phyloP scores from a whole-genome alignment of 2,797 vertebrate genomes.

The Sarcophilus harrisii region DNA sequence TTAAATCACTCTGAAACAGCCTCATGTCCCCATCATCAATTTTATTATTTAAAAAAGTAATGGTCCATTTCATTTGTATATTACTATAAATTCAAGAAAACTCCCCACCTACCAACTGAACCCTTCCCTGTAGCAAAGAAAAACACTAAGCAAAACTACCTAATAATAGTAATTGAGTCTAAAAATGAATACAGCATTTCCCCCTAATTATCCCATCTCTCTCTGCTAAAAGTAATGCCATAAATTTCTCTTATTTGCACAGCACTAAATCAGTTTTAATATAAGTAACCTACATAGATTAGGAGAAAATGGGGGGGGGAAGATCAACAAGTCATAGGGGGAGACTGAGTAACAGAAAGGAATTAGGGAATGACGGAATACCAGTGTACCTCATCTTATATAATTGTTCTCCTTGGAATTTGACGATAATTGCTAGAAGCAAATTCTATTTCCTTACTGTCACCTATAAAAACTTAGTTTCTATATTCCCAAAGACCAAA shows the following conservation, averaged over 20 bases:
- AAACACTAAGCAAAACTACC: neutral
- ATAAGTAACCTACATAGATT: neutral
- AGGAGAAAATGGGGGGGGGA: neutral
- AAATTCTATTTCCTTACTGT: neutral
- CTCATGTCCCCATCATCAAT: neutral
- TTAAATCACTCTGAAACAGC: neutral
- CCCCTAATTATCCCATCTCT: neutral
- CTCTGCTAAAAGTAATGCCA: neutral
- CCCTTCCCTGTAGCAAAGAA: neutral
- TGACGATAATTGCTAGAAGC: neutral
- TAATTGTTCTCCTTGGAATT: neutral
- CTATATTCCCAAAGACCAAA: neutral
- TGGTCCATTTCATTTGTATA: neutral
- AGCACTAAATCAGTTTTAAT: neutral
- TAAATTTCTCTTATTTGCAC: neutral
- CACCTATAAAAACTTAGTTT: neutral
- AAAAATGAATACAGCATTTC: neutral
- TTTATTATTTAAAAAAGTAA: neutral
- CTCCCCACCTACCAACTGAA: neutral
- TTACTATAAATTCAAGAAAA: neutral
- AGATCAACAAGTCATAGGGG: neutral
- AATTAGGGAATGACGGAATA: neutral
- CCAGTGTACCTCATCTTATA: neutral
- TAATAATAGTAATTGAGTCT: neutral
- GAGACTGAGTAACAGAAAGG: neutral